phyloP scores from a whole-genome alignment of 2,888 invertebrate genomes.

The Hecatera dysodea region DNA sequence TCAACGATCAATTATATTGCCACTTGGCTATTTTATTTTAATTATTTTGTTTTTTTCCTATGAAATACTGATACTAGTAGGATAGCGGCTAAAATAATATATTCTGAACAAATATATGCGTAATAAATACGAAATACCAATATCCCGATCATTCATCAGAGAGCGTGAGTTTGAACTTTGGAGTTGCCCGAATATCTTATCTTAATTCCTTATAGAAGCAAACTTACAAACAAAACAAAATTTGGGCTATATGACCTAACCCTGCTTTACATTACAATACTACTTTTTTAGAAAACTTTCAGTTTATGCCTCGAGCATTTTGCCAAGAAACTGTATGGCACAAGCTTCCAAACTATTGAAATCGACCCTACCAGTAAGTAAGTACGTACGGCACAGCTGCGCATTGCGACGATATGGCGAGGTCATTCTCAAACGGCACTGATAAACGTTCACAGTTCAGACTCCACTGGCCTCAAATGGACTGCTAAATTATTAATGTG shows the following conservation, averaged over 20 bases:
- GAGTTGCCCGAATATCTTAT: neutral
- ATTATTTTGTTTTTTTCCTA: neutral
- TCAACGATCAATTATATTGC: slow-evolving; percentile 1
- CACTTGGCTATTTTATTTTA: slow-evolving; percentile 1
- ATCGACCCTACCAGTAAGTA: slow-evolving; percentile 53
- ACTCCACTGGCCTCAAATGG: slow-evolving; percentile 71
- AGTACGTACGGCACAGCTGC: slow-evolving; percentile 72
- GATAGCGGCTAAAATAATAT: no score
- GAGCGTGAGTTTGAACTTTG: neutral
- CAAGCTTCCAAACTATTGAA: slow-evolving; percentile 42
- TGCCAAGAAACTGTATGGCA: slow-evolving; percentile 22
- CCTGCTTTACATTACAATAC: neutral
- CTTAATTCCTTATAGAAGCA: neutral
- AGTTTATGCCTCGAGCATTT: slow-evolving; percentile 1
- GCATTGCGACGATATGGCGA: slow-evolving; percentile 79
- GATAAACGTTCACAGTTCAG: slow-evolving; percentile 72
- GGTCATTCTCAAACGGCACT: slow-evolving; percentile 74
- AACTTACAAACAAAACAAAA: no score
- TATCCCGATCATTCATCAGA: neutral
- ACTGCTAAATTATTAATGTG: slow-evolving; percentile 54
- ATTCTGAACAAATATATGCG: no score
- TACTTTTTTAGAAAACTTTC: neutral
- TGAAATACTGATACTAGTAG: no score
- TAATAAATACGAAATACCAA: neutral
- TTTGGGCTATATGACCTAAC: neutral